A percentile compares a stretch with the other conserved stretches of the same genome.
These are phyloP conservation scores for Drosophila lini DNA, from an alignment of 1,140 invertebrate species.

Conservation along the genomic window DNA sequence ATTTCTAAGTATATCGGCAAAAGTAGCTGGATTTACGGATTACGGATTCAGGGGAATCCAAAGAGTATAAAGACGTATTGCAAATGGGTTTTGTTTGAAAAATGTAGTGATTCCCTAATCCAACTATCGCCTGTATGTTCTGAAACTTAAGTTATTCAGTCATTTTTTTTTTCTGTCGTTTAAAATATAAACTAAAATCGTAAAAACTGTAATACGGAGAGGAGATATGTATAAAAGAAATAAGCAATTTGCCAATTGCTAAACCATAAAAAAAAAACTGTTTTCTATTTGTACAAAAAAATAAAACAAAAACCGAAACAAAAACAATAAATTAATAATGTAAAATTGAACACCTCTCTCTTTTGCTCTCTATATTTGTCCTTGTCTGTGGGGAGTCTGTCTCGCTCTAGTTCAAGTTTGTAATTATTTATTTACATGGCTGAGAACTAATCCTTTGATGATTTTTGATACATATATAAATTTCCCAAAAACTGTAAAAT, in stretches of 20 bases:
- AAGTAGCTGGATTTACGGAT: background rate
- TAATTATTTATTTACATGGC: no score
- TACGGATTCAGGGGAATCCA: background rate
- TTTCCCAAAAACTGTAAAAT: no score
- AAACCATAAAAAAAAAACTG: slow-evolving; percentile 61
- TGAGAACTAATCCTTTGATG: no score
- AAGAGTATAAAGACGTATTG: background rate
- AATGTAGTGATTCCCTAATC: background rate
- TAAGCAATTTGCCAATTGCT: slow-evolving; percentile 52
- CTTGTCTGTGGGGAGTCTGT: background rate
- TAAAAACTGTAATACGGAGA: slow-evolving; percentile 17
- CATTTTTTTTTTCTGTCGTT: slow-evolving; percentile 5
- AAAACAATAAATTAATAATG: slow-evolving; percentile 53
- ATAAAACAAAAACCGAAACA: slow-evolving; percentile 37
- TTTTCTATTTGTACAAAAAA: slow-evolving; percentile 80
- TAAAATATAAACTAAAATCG: slow-evolving; percentile 30
- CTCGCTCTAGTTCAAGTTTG: background rate
- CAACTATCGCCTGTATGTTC: background rate
- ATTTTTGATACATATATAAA: no score
- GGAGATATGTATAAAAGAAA: slow-evolving; percentile 26
- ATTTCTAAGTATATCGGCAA: background rate
- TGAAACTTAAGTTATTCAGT: background rate
- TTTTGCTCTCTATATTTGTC: background rate
- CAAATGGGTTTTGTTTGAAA: background rate
- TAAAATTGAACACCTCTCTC: slow-evolving; percentile 21